Percentiles rank a stretch among this genome's conserved stretches.
These are phyloP conservation scores for Zingel zingel DNA, from an alignment of 2,113 vertebrate genomes.

Conservation along the genomic window DNA sequence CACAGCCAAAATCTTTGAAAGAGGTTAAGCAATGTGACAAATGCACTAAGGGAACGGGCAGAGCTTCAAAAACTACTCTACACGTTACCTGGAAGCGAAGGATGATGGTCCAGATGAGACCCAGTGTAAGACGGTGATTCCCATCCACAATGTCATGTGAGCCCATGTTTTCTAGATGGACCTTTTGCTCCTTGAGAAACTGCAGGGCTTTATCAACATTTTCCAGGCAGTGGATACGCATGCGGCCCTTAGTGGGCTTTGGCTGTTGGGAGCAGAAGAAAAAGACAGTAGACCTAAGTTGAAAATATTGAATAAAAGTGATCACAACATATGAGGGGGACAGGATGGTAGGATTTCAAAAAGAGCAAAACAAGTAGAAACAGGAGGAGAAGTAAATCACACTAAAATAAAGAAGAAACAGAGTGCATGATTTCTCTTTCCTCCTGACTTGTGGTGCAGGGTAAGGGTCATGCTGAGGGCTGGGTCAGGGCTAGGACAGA, in stretches of 20 bases:
- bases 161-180: constrained; percentile 95
- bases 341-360: background rate
- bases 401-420: constrained; percentile 30
- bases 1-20: constrained; percentile 14
- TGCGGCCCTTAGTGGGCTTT: constrained; percentile 93
- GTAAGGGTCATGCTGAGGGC: constrained; percentile 35
- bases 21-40: background rate
- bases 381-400: constrained; percentile 21
- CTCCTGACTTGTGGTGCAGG: constrained; percentile 20
- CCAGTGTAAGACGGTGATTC: constrained; percentile 93
- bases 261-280: constrained; percentile 79
- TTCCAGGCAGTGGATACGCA: constrained; percentile 96
- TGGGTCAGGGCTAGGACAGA: constrained; percentile 29
- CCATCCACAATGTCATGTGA: constrained; percentile 96
- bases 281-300: constrained; percentile 2
- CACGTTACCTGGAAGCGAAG: constrained; percentile 92
- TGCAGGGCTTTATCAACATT: constrained; percentile 96
- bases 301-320: background rate
- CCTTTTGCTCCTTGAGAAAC: constrained; percentile 95
- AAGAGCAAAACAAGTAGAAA: constrained; percentile 11
- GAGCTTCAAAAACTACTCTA: background rate
- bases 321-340: background rate
- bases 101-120: constrained; percentile 96
- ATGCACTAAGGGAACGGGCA: background rate
- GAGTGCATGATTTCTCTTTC: constrained; percentile 36